Conservation (phyloP, 1,140 invertebrate species). For the Drosophila kurseongensis region DNA sequence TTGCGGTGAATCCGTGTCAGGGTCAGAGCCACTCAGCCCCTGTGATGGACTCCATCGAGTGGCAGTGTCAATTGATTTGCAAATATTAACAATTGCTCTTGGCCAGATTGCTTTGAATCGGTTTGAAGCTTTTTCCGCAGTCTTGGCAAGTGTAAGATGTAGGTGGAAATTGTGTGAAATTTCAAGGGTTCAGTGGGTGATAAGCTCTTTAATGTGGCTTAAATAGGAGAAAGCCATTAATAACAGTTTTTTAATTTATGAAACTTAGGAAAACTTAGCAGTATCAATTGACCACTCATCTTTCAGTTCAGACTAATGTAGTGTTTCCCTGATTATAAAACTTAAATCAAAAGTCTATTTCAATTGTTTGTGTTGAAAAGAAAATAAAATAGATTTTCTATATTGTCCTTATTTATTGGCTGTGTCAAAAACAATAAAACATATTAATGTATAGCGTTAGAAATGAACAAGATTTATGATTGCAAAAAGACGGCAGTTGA, state of each 20-base stretch:
- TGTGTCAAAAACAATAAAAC: not conserved
- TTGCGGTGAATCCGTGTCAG: conserved; percentile 62
- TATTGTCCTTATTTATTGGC: too few relatives aligned
- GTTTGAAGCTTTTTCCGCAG: conserved; percentile 3
- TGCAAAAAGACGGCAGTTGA: not conserved
- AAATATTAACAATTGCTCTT: conserved; percentile 76
- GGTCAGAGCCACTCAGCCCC: conserved; percentile 37
- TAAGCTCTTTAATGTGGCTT: not conserved
- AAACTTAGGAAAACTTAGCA: not conserved
- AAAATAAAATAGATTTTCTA: not conserved
- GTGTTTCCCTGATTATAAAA: too few relatives aligned
- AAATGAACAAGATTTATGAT: not conserved
- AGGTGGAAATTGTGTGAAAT: not conserved
- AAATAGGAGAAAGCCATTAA: not conserved
- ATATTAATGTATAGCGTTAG: not conserved
- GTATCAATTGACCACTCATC: too few relatives aligned
- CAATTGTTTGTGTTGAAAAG: not conserved
- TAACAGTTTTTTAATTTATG: not conserved
- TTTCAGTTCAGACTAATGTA: too few relatives aligned
- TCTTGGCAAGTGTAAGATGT: conserved; percentile 2
- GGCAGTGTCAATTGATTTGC: conserved; percentile 58
- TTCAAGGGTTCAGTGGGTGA: not conserved
- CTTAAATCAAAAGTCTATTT: too few relatives aligned
- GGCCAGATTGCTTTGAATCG: conserved; percentile 34
- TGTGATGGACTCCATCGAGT: conserved; percentile 41